phyloP scores from a whole-genome alignment of 2,113 vertebrate species.

The Aleadryas rufinucha region DNA sequence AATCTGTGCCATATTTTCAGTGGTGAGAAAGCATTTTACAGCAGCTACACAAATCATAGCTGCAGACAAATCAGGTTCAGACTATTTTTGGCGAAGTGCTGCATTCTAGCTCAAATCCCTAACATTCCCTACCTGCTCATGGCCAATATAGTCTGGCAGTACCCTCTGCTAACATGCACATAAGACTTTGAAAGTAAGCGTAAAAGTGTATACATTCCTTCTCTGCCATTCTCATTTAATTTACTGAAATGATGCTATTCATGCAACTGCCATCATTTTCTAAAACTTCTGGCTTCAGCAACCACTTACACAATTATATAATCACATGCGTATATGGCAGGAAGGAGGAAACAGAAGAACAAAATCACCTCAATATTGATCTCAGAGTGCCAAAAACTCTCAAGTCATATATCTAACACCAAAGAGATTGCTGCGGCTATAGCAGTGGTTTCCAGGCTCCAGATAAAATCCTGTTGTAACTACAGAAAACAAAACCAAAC shows the following conservation, averaged over 20 bases:
- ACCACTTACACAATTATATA: neutral
- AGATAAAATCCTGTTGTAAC: neutral
- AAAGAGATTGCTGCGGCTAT: neutral
- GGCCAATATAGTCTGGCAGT: neutral
- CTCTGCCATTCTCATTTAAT: neutral
- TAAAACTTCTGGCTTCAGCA: neutral
- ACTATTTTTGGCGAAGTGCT: neutral
- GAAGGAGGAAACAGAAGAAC: neutral
- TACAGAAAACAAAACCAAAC: neutral
- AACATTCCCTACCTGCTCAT: neutral
- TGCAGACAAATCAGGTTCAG: neutral
- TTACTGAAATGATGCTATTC: neutral
- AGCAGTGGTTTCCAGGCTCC: neutral
- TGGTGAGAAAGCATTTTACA: neutral
- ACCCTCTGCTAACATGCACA: neutral
- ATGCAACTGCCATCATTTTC: neutral
- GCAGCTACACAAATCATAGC: neutral
- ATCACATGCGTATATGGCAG: neutral
- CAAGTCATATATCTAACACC: neutral
- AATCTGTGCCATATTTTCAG: neutral
- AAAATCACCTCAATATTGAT: neutral
- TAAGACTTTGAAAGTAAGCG: accelerated
- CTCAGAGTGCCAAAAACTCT: neutral
- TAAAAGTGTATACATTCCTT: neutral
- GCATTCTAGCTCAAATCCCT: neutral